Evolutionary conservation across 1,140 invertebrate genomes (phyloP).

Genomic region (Drosophila hydei): DNA sequence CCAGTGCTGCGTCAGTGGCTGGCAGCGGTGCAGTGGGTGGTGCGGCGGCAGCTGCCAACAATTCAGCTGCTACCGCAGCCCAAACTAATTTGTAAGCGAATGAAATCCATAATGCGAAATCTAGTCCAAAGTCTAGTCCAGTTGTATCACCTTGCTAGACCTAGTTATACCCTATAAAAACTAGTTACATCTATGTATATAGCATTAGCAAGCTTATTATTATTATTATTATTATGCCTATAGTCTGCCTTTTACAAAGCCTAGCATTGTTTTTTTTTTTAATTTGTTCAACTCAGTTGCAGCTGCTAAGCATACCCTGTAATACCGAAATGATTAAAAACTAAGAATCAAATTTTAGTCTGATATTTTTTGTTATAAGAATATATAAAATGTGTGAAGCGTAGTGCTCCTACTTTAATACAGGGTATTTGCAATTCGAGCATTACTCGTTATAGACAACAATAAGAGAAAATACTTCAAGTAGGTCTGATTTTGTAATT

Average conservation of each 20-base stretch:
- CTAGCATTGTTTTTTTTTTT: constrained; percentile 23
- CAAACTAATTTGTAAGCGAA: constrained; percentile 48
- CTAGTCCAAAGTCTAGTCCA: neutral
- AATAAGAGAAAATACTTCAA: too few relatives aligned
- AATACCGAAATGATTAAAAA: neutral
- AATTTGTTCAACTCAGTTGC: neutral
- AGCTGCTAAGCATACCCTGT: neutral
- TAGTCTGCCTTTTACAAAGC: constrained; percentile 7
- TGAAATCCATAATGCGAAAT: neutral
- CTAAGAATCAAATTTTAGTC: too few relatives aligned
- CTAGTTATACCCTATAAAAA: neutral
- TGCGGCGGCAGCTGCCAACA: neutral
- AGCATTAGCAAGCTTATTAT: neutral
- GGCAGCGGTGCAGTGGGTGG: neutral
- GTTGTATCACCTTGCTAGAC: neutral
- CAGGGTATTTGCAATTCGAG: constrained; percentile 12
- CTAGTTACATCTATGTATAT: neutral
- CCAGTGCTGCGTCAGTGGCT: neutral
- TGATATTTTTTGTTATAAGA: too few relatives aligned
- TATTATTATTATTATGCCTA: neutral
- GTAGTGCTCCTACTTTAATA: neutral
- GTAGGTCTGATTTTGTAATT: neutral
- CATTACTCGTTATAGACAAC: neutral
- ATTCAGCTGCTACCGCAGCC: neutral
- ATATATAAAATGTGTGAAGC: too few relatives aligned